Base-by-base conservation (phyloP, 2,888 invertebrate species). In the Spisula solida region DNA sequence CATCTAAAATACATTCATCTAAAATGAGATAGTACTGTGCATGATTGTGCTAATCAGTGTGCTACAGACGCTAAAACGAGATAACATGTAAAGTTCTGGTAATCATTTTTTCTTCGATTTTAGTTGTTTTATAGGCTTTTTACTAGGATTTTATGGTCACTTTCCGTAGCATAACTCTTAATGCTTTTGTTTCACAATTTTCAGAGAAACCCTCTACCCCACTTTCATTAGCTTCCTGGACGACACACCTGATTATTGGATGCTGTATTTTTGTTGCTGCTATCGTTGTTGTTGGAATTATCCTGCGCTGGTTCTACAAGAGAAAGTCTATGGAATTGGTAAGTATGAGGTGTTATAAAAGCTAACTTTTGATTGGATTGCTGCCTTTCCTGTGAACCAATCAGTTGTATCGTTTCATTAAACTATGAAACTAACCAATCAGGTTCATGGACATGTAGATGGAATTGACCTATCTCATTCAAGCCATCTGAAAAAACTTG, bases 231-330 rank as follows among this genome's bases (percentile, higher is more conserved):
- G 85, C 80, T 18, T 29, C 79, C 16, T 82, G 60, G 86, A 81
- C 89, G 55, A 88, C 91, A 18, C 91, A 92, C 55, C 92, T 93
- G 8, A 92, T 95, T 75, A 94, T 95, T 41, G 94, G 91, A 0
- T 90, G 93, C n/a, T 84, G 86, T 48, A 92, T 93, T 1, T 75
- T 92, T 41, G 88, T 93, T 31, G 80, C 91, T 14, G 90, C 94
- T 16, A 85, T 92, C 1, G 88, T 94, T 25, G 85, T 94, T 6
- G 89, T 93, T 55, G 86, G 92, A 20, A 60, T 93, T 10, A 91
- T 94, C 18, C 85, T 94, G 70, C 92, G 90, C 79, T 88, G 91
- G 29, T 85, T 92, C 16, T 91, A 93, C 79, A 87, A 87, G 78
- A 85, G 89, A 29, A 88, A 92, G 79, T 91, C 94, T 20, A 84